Percentiles rank a stretch among this genome's conserved stretches.
These are phyloP conservation scores for Blennius ocellaris DNA, from an alignment of 2,113 vertebrate species.

Conservation along the genomic window DNA sequence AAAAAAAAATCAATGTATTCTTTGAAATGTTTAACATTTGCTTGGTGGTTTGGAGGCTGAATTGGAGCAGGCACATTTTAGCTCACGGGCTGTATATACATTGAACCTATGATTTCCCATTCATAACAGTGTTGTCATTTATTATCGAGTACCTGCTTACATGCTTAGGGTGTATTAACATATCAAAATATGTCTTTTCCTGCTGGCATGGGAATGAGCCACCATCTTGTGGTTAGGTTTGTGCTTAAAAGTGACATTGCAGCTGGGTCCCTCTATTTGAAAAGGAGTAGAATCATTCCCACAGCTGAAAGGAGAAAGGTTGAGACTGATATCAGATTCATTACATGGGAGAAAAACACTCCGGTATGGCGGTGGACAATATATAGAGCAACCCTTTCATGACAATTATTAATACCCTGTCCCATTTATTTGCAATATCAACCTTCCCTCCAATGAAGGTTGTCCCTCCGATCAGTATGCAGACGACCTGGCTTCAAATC, in stretches of 20 bases:
- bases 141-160: neutral
- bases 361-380: constrained; percentile 32
- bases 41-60: too few relatives aligned
- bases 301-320: constrained; percentile 41
- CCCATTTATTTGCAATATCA: constrained; percentile 74
- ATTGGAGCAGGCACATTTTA: too few relatives aligned
- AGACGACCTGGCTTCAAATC: constrained; percentile 79
- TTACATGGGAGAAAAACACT: constrained; percentile 52
- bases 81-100: too few relatives aligned
- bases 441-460: constrained; percentile 65
- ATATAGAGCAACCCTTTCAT: constrained; percentile 57
- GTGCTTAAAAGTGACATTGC: constrained; percentile 34
- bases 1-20: too few relatives aligned
- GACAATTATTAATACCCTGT: constrained; percentile 67
- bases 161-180: neutral
- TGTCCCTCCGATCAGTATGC: constrained; percentile 81
- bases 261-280: constrained; percentile 39
- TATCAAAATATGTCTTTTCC: neutral
- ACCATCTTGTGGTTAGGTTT: constrained; percentile 29
- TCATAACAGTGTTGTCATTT: neutral
- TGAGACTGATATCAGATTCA: constrained; percentile 66
- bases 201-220: neutral
- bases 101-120: too few relatives aligned
- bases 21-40: too few relatives aligned
- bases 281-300: constrained; percentile 46